Base-by-base conservation (phyloP, 2,888 invertebrate genomes). In the Macroteleia sp. region DNA sequence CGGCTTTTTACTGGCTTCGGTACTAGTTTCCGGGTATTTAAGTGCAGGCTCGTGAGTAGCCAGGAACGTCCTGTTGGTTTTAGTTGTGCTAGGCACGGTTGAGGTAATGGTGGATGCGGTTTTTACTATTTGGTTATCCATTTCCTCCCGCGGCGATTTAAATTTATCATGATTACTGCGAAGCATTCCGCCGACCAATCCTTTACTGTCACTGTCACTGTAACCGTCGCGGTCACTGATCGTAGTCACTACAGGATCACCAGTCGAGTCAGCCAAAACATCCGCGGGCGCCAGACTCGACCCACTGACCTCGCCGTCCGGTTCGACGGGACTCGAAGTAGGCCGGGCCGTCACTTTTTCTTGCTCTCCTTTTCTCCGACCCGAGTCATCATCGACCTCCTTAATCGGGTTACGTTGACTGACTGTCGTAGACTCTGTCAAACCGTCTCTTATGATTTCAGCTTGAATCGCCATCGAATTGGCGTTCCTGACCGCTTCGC, bases 41-140 rank as follows among this genome's bases (percentile, higher is more conserved):
- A 30, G 70, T 42, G 46, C 81, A 50, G 62, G 82, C 81, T 76
- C 76, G 42, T 87, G 87, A 2, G 88, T 88, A 28, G 87, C 87
- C 28, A 89, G 86, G 54, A 87, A 87, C 36, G 28, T 19, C 39
- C 59, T 22, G 32, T 14, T 25, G 54, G n/a, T n/a, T n/a, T n/a
- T n/a, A n/a, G n/a, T n/a, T n/a, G 57, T 28, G 10, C 25, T 34
- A 1, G 56, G 14, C 10, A 34, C 42, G 10, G 52, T 36, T 14
- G 44, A 30, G 16, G 25, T 36, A 16, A 61, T 22, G n/a, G 28
- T 41, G 20, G 46, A 5, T 25, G 25, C 42, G 28, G 28, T 34
- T 32, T 61, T 71, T n/a, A 71, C 50, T 5, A 77, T 77, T 20
- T 46, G 69, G 32, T 77, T 77, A 28, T 74, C 66, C 19, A 64